Base-by-base conservation (phyloP, 2,797 vertebrate genomes). In the Petrocephalus schoutedeni region DNA sequence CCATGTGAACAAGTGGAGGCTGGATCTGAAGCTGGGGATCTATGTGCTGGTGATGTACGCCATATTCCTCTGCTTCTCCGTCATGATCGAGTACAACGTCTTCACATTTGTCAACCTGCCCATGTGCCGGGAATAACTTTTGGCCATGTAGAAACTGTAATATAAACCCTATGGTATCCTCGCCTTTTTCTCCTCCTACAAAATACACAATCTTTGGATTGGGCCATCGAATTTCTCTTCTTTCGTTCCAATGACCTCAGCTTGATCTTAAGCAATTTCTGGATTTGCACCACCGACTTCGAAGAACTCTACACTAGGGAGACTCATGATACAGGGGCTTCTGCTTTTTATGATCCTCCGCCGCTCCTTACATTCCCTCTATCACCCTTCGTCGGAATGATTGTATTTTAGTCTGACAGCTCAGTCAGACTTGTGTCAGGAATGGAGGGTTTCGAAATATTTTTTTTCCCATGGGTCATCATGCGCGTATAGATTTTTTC, bases 91-190 rank as follows among this genome's bases (percentile, higher is more conserved):
- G 93, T 99, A 97, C 93, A 99, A 99, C 14, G 96, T 99, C 93
- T 99, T 99, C 95, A 99, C 98, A 64, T 99, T 99, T 77, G 97
- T 99, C 96, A 99, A 99, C 96, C 94, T 99, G 91, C 98, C 98
- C 91, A 99, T 98, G 98, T 99, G 98, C 95, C 94, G 92, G 89
- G 97, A 97, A 90, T 93, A 94, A 6, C 64, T 84, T 51, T 88
- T 82, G 85, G 56, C 80, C 51, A 32, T 36, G 54, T 36, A 10
- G 84, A 86, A 19, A 19, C 53, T 58, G 28, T 58, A 58, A 58
- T n/a, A 86, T 28, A n/a, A 19, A 1, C 49, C 74, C 71, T 23
- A 51, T 4, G 14, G 14, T 53, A 16, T 36, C 7, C 57, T 10
- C 21, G 2, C 32, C 49, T 21, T 8, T 3, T 28, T 19, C 14